Evolutionary conservation across 2,888 invertebrate genomes (phyloP).

Genomic region (Ptychoptera contaminata): DNA sequence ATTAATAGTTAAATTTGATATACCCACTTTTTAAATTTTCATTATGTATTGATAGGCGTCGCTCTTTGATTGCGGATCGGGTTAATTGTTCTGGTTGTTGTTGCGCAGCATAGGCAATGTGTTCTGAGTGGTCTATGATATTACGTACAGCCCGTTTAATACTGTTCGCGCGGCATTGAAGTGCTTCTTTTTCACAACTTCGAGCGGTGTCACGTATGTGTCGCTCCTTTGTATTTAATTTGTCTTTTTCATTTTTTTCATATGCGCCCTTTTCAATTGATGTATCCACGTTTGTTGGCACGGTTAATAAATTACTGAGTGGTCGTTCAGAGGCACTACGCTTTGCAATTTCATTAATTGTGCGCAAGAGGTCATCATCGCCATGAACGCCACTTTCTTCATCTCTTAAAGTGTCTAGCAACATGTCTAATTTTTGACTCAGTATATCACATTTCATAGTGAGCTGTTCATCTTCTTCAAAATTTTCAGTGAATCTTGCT

Average conservation of each 20-base stretch:
- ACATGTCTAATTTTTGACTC: conserved; percentile 53
- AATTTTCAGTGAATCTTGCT: conserved; percentile 41
- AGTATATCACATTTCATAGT: conserved; percentile 53
- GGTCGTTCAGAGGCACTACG: conserved; percentile 14
- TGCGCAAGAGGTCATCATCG: conserved; percentile 25
- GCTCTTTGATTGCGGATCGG: neutral
- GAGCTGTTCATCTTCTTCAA: conserved; percentile 43
- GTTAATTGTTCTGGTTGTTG: conserved; percentile 17
- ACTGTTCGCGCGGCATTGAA: conserved; percentile 58
- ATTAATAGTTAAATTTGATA: no score
- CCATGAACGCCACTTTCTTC: conserved; percentile 37
- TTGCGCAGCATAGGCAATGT: conserved; percentile 13
- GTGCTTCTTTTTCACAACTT: conserved; percentile 37
- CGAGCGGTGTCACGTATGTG: conserved; percentile 7
- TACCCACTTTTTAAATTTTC: no score
- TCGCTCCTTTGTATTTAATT: conserved; percentile 32
- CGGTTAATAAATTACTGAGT: neutral
- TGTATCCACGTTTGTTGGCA: neutral
- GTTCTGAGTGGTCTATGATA: conserved; percentile 66
- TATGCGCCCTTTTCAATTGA: conserved; percentile 26
- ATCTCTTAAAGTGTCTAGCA: conserved; percentile 55
- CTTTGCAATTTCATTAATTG: conserved; percentile 22
- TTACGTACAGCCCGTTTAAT: conserved; percentile 67
- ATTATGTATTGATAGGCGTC: no score
- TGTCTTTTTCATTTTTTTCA: conserved; percentile 38